Conservation (phyloP, 2,888 invertebrate genomes). For the Chydorus sphaericus region DNA sequence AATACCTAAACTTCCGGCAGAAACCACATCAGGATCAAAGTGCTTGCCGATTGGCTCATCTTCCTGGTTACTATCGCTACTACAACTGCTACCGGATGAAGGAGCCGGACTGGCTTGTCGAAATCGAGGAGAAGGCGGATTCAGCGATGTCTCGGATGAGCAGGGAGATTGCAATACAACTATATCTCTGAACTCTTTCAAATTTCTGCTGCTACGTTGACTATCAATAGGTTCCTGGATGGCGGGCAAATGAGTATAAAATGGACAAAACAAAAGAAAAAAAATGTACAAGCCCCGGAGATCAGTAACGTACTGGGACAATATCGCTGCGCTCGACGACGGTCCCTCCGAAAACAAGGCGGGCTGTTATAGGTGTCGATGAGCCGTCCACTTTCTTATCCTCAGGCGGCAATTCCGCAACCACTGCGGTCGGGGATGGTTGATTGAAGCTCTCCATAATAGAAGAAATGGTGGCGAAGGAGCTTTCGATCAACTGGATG, state of each 20-base stretch:
- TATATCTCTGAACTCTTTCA: too few species aligned
- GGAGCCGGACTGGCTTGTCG: slow-evolving; percentile 13
- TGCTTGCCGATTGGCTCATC: slow-evolving; percentile 21
- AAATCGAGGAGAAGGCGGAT: too few species aligned
- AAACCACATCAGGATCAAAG: slow-evolving; percentile 1
- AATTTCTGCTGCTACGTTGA: background rate
- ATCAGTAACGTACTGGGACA: background rate
- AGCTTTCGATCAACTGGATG: slow-evolving; percentile 13
- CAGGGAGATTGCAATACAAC: too few species aligned
- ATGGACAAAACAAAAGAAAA: too few species aligned
- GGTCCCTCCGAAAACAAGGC: slow-evolving; percentile 10
- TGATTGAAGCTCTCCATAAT: slow-evolving; percentile 2
- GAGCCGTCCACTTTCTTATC: background rate
- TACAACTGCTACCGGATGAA: slow-evolving; percentile 2
- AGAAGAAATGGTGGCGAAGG: slow-evolving; percentile 8
- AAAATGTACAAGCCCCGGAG: background rate
- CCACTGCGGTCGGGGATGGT: background rate
- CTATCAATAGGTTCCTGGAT: background rate
- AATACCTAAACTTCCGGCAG: background rate
- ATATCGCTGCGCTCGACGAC: slow-evolving; percentile 2
- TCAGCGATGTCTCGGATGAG: too few species aligned
- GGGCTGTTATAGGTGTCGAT: background rate
- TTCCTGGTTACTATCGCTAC: slow-evolving; percentile 17
- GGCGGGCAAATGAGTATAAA: background rate
- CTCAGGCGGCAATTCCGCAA: background rate